Evolutionary conservation across 2,113 vertebrate genomes (phyloP).

Genomic region (Eclectus roratus): DNA sequence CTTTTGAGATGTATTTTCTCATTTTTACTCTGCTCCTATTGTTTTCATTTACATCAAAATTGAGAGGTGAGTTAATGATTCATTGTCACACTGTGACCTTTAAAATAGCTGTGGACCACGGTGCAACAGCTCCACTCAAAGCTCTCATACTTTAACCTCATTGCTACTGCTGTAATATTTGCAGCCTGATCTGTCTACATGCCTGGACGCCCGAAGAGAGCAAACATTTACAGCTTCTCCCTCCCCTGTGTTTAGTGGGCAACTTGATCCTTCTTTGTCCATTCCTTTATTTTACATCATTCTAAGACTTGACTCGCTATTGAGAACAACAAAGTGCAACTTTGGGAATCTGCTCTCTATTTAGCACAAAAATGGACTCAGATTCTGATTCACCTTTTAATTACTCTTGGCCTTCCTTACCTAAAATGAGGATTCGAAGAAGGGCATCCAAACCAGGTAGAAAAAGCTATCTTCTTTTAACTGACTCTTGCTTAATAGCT

Average conservation of each 20-base stretch:
- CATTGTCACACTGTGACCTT: conserved; percentile 82
- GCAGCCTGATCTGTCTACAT: conserved; percentile 75
- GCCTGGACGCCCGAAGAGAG: conserved; percentile 76
- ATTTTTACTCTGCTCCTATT: conserved; percentile 38
- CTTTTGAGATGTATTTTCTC: conserved; percentile 28
- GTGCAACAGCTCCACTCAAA: conserved; percentile 56
- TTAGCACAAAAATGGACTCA: conserved; percentile 87
- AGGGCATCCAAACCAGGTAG: conserved; percentile 89
- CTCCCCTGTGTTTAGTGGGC: conserved; percentile 71
- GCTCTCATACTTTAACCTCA: conserved; percentile 48
- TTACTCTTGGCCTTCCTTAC: conserved; percentile 98
- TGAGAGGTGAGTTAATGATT: conserved; percentile 90
- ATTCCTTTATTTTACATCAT: conserved; percentile 75
- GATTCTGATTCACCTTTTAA: conserved; percentile 98
- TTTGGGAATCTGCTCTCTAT: conserved; percentile 24
- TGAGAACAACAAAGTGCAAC: conserved; percentile 41
- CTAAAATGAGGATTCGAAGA: conserved; percentile 93
- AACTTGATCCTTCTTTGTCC: conserved; percentile 74
- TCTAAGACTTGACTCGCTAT: conserved; percentile 62
- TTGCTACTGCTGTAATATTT: conserved; percentile 76
- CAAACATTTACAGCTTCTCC: conserved; percentile 76
- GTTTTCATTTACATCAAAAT: conserved; percentile 77
- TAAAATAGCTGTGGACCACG: conserved; percentile 75
- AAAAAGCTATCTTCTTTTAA: conserved; percentile 25
- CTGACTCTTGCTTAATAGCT: neutral